Evolutionary conservation across 1,140 invertebrate species (phyloP).

Genomic region (Drosophila subpulchrella): DNA sequence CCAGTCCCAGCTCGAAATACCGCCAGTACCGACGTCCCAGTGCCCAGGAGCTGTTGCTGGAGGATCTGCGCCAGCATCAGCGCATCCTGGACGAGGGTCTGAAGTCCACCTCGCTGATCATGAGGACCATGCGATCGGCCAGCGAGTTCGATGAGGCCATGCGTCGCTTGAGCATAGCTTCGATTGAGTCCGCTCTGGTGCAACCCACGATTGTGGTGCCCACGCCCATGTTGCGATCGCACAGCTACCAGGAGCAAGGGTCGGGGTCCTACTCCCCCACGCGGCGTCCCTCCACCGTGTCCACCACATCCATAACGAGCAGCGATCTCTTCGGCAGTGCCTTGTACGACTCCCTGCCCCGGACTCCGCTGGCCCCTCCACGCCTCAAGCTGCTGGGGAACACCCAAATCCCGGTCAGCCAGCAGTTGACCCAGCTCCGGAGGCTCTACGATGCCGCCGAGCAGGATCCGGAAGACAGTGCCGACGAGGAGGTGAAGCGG

Average conservation of each 20-base stretch:
- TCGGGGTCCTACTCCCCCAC: slow-evolving; percentile 22
- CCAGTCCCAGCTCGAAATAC: slow-evolving; percentile 3
- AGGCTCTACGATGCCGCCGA: slow-evolving; percentile 77
- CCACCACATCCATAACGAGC: slow-evolving; percentile 71
- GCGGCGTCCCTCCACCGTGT: slow-evolving; percentile 60
- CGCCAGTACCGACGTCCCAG: slow-evolving; percentile 56
- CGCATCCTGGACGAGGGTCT: slow-evolving; percentile 77
- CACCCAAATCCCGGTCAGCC: slow-evolving; percentile 72
- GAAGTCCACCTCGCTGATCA: slow-evolving; percentile 83
- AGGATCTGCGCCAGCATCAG: slow-evolving; percentile 76
- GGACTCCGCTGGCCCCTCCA: slow-evolving; percentile 66
- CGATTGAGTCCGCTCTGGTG: slow-evolving; percentile 69
- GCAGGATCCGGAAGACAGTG: slow-evolving; percentile 65
- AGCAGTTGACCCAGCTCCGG: slow-evolving; percentile 74
- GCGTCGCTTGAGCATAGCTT: slow-evolving; percentile 80
- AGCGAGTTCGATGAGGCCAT: slow-evolving; percentile 83
- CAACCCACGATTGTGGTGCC: slow-evolving; percentile 72
- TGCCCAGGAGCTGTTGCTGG: slow-evolving; percentile 69
- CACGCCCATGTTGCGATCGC: slow-evolving; percentile 74
- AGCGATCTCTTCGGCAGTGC: slow-evolving; percentile 71
- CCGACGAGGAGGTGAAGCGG: slow-evolving; percentile 82
- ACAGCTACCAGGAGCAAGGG: slow-evolving; percentile 74
- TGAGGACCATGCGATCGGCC: slow-evolving; percentile 80
- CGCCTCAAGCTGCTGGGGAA: slow-evolving; percentile 73
- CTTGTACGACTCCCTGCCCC: slow-evolving; percentile 58